These are phyloP conservation scores for Caenorhabditis japonica DNA, from an alignment of 2,888 invertebrate species.

Conservation along the genomic window DNA sequence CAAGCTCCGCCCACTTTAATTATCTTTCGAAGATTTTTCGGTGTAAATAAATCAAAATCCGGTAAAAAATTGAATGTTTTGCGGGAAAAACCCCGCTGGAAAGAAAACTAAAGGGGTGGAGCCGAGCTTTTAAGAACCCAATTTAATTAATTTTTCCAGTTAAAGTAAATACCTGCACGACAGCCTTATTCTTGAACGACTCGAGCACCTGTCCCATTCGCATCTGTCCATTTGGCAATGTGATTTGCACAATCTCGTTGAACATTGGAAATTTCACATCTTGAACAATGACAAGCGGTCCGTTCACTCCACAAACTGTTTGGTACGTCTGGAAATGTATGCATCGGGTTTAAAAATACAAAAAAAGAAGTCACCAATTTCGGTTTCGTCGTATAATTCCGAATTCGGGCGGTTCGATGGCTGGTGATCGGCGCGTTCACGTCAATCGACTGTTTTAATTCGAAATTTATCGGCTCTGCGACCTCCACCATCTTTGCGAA, in stretches of 20 bases:
- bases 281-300: slow-evolving; percentile 96
- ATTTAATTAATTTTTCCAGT: no score
- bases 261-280: slow-evolving; percentile 99
- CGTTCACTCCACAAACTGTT: slow-evolving; percentile 98
- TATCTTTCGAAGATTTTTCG: no score
- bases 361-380: slow-evolving; percentile 78
- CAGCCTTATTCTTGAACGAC: slow-evolving; percentile 96
- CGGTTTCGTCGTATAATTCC: slow-evolving; percentile 96
- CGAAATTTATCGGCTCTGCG: slow-evolving; percentile 10
- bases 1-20: no score
- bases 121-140: no score
- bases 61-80: background rate
- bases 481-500: slow-evolving; percentile 16
- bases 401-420: slow-evolving; percentile 78
- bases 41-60: no score
- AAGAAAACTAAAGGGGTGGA: no score
- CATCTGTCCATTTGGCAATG: slow-evolving; percentile 91
- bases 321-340: slow-evolving; percentile 82
- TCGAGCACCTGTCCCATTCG: slow-evolving; percentile 95
- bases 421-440: slow-evolving; percentile 55
- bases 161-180: no score
- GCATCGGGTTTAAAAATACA: no score
- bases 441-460: slow-evolving; percentile 24
- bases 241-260: slow-evolving; percentile 96
- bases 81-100: background rate